phyloP scores from a whole-genome alignment of 2,797 vertebrate genomes.

The Chiloscyllium punctatum region DNA sequence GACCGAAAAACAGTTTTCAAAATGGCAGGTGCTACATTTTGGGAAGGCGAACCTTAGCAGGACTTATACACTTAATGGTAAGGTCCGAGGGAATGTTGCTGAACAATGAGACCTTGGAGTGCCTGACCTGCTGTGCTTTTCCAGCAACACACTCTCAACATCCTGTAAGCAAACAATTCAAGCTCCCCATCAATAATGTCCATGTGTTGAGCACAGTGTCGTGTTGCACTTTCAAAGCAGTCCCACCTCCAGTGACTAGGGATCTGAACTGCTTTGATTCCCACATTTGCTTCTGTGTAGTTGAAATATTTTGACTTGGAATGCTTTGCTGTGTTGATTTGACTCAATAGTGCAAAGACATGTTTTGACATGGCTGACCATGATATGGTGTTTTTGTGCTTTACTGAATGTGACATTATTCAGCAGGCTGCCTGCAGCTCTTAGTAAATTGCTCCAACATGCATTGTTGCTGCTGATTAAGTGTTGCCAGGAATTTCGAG shows the following conservation, averaged over 20 bases:
- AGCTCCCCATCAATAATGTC: too few species aligned
- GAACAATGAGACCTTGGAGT: too few species aligned
- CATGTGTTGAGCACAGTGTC: too few species aligned
- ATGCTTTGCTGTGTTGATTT: neutral
- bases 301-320: constrained; percentile 12
- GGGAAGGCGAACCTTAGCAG: too few species aligned
- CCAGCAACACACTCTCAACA: too few species aligned
- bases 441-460: neutral
- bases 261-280: neutral
- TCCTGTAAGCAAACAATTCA: too few species aligned
- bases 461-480: neutral
- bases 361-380: neutral
- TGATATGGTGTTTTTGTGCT: neutral
- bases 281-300: neutral
- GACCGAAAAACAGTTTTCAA: too few species aligned
- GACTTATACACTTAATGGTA: too few species aligned
- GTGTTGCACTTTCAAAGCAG: neutral
- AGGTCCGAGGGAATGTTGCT: too few species aligned
- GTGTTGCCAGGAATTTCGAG: neutral
- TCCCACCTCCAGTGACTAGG: neutral
- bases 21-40: too few species aligned
- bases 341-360: neutral
- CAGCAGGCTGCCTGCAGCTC: neutral
- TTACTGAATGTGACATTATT: constrained; percentile 6
- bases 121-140: too few species aligned